Percentiles rank a stretch among this genome's conserved stretches.
Conservation (phyloP, 1,140 invertebrate genomes). For the Myzus persicae region DNA sequence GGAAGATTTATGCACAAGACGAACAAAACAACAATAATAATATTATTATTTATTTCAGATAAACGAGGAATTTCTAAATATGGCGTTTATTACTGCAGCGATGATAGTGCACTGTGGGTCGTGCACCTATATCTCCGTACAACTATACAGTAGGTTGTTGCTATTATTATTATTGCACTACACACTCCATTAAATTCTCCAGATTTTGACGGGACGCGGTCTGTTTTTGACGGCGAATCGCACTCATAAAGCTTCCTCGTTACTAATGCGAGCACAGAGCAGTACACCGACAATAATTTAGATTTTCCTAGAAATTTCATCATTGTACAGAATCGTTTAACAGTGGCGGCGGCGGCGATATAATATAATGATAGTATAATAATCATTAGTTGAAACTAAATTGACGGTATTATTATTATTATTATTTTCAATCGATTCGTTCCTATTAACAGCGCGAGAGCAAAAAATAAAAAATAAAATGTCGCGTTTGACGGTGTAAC, state of each 20-base stretch:
- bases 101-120: background rate
- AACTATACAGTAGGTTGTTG: background rate
- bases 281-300: background rate
- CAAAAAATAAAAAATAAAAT: background rate
- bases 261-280: background rate
- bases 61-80: background rate
- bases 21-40: no score
- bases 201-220: background rate
- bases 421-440: constrained; percentile 27
- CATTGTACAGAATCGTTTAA: background rate
- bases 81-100: background rate
- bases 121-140: background rate
- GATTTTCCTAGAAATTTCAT: background rate
- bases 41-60: background rate
- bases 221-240: background rate
- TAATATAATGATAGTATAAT: constrained; percentile 22
- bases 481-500: constrained; percentile 40
- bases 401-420: background rate
- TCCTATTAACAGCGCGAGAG: constrained; percentile 8
- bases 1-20: no score
- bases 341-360: background rate
- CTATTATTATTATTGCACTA: background rate
- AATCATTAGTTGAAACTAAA: background rate
- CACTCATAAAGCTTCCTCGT: background rate
- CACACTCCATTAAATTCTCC: background rate